Base-by-base conservation (phyloP, 1,140 invertebrate genomes). In the Papilio aristodemus region DNA sequence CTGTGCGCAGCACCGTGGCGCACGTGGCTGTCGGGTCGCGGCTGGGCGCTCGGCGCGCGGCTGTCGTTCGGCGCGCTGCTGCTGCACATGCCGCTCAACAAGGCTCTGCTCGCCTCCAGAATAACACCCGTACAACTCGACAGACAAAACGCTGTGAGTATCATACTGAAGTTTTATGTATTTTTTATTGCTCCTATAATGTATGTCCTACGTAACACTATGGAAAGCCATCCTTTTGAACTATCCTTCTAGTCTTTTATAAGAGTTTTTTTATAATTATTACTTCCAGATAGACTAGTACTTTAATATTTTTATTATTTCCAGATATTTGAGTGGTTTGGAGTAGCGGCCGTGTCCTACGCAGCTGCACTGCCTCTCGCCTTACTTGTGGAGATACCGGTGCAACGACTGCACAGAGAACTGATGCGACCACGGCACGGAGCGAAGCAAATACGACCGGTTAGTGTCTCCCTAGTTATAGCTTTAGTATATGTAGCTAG, bases 21-120 rank as follows among this genome's bases (percentile, higher is more conserved):
- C 13, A 66, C 73, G 60, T 82, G 74, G 68, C 73, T 43, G 57
- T 70, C 36, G n/a, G 70, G 72, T 82, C 69, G 72, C 67, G 80
- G 82, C 57, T 84, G 81, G 81, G 59, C 72, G 63, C 59, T 70
- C 64, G 64, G 68, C 68, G 85, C 88, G 73, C 81, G 85, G 69
- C 83, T 90, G 66, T 86, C 85, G 7, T 89, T 86, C 76, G 85
- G 85, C 43, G 86, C 83, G 57, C 79, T 89, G 58, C 75, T 90
- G 73, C 76, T 89, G 73, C 86, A 90, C 76, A 81, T 90, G 75
- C 80, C 84, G 17, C 69, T 89, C 71, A 85, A 89, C 80, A 89
- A 86, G 73, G 70, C 79, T 36, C 70, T 84, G 71, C 73, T 88
- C 22, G 88, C 80, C 17, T 70, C 78, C 6, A 70, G 83, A 0